phyloP scores from a whole-genome alignment of 2,888 invertebrate species.

The Polyommatus icarus region DNA sequence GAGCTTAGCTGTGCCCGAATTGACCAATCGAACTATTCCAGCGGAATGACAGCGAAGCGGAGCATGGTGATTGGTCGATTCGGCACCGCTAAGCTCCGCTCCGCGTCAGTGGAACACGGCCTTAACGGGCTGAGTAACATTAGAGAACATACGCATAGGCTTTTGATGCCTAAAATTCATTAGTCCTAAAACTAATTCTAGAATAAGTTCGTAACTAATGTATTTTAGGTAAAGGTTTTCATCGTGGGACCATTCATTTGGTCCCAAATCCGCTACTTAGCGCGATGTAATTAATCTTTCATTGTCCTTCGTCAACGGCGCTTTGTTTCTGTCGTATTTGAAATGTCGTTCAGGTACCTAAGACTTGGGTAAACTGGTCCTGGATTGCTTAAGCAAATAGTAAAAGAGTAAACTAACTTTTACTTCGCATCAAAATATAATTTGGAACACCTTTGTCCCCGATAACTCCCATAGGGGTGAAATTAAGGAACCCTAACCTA shows the following conservation, averaged over 20 bases:
- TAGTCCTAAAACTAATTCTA: background rate
- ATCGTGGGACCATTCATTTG: background rate
- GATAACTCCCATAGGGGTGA: too few relatives aligned
- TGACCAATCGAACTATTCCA: too few relatives aligned
- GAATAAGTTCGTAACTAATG: background rate
- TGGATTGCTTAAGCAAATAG: background rate
- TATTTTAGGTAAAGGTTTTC: background rate
- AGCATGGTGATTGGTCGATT: too few relatives aligned
- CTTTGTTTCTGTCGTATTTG: slow-evolving; percentile 1
- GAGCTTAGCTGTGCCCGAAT: too few relatives aligned
- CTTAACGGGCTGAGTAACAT: background rate
- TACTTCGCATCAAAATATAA: background rate
- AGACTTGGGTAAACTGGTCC: background rate
- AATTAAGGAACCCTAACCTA: too few relatives aligned
- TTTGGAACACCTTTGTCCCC: too few relatives aligned
- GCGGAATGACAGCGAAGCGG: too few relatives aligned
- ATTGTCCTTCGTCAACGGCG: slow-evolving; percentile 7
- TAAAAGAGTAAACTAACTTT: background rate
- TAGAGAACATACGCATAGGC: background rate
- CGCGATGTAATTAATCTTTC: background rate
- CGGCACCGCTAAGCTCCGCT: too few relatives aligned
- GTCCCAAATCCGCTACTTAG: background rate
- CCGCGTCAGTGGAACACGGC: too few relatives aligned
- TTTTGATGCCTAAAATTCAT: background rate
- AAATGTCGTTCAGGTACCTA: background rate